These are phyloP conservation scores for Falco berigora DNA, from an alignment of 2,797 vertebrate genomes.

Conservation along the genomic window DNA sequence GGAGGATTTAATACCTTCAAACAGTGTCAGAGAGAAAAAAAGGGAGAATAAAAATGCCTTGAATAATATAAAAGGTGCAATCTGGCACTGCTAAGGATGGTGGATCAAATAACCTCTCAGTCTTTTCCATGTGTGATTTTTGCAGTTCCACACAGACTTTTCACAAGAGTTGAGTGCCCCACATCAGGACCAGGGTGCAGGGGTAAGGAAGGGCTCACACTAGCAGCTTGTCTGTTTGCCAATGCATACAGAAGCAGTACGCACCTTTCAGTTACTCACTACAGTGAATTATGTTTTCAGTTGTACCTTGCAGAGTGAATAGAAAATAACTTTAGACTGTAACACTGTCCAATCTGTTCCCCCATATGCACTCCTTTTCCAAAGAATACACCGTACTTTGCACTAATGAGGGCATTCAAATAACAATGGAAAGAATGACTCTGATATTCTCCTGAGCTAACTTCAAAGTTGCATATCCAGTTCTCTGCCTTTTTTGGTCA, in stretches of 20 bases:
- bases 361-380: slow-evolving; percentile 21
- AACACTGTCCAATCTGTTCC: slow-evolving; percentile 45
- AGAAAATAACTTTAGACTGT: slow-evolving; percentile 31
- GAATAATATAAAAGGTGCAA: neutral
- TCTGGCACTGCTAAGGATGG: neutral
- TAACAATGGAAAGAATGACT: slow-evolving; percentile 64
- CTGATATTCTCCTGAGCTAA: neutral
- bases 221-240: neutral
- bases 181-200: neutral
- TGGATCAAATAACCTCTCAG: neutral
- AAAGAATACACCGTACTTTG: slow-evolving; percentile 55
- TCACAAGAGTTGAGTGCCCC: neutral
- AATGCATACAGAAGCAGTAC: neutral
- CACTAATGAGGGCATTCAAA: slow-evolving; percentile 17
- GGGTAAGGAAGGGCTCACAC: neutral
- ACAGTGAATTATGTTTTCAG: slow-evolving; percentile 41
- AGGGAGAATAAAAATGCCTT: neutral
- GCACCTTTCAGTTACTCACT: neutral
- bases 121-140: neutral
- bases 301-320: slow-evolving; percentile 3
- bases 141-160: neutral
- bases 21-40: neutral
- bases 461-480: slow-evolving; percentile 21
- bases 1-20: neutral
- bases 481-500: slow-evolving; percentile 61